Evolutionary conservation across 2,888 invertebrate species (phyloP).

Genomic region (Myopa tessellatipennis): DNA sequence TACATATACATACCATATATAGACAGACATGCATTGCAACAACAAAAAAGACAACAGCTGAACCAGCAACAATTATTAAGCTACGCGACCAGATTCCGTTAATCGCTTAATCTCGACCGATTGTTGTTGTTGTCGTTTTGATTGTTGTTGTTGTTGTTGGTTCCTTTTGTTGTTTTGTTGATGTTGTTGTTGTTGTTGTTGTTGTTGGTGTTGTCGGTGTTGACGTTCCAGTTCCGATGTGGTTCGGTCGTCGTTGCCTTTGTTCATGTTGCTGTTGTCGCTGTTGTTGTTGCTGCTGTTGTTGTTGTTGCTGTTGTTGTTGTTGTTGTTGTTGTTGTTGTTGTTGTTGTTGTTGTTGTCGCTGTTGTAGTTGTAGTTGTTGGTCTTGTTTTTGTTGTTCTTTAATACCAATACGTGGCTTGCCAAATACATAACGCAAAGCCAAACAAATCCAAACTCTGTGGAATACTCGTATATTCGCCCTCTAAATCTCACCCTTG

Average conservation of each 20-base stretch:
- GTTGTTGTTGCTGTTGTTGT: neutral
- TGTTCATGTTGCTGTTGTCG: neutral
- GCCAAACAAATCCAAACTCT: neutral
- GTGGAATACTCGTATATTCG: no score
- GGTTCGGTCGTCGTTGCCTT: neutral
- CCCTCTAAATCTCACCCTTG: neutral
- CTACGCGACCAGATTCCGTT: conserved; percentile 12
- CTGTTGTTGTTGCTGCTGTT: neutral
- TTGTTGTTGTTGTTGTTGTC: neutral
- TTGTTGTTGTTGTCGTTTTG: conserved; percentile 25
- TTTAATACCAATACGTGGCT: neutral
- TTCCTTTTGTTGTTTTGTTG: conserved; percentile 12
- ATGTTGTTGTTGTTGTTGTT: conserved; percentile 31
- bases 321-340: neutral
- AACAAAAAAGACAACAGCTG: neutral
- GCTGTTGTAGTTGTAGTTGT: neutral
- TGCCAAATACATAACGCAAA: neutral
- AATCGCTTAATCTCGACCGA: conserved; percentile 18
- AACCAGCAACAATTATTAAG: conserved; percentile 13
- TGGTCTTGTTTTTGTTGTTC: neutral
- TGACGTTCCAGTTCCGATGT: neutral
- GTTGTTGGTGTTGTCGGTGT: conserved; percentile 43
- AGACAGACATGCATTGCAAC: neutral
- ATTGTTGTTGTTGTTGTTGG: neutral
- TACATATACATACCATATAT: neutral